Base-by-base conservation (phyloP, 2,113 vertebrate species). In the Daboia siamensis region DNA sequence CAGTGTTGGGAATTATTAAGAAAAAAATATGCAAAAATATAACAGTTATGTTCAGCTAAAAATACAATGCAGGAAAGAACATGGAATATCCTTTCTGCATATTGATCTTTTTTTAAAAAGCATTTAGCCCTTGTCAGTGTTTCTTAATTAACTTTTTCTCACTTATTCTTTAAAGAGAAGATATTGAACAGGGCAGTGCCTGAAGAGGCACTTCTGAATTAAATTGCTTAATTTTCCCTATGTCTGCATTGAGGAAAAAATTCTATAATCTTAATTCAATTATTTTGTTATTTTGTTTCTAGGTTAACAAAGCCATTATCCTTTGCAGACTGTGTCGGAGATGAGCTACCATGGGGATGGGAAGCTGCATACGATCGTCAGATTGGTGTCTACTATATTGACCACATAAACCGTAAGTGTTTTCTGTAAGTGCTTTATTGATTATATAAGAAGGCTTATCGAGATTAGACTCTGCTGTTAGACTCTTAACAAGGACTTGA, bases 341-440 rank as follows among this genome's bases (percentile, higher is more conserved):
- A 98, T 97, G 98, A 98, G 92, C 97, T 98, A 48, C 98, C 98
- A 0, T 98, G 97, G 98, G 98, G 98, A 80, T 98, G 98, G 98
- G 98, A 98, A 95, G 98, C 97, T 0, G 97, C 98, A 0, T 98
- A 98, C 23, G 98, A 98, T 94, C 97, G 97, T 90, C 98, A 98
- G 94, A 98, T 98, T 92, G 98, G 98, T 61, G 97, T 98, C 9
- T 98, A 98, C 96, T 98, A 98, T 86, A 98, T 98, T 17, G 98
- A 98, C 95, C 98, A 98, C 94, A 86, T 98, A 94, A 98, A 98
- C 95, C 97, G 98, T 98, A 97, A 98, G 98, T 98, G 80, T 89
- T 94, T 87, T 61, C 69, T 90, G 80, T 33, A 0, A 94, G 94
- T 93, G 61, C 90, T 24, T 0, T 84, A 85, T 51, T 61, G 84